Evolutionary conservation across 2,797 vertebrate species (phyloP), one percentile per base, ranked within the genome.

Genomic region (Cryptoblepharus egeriae): DNA sequence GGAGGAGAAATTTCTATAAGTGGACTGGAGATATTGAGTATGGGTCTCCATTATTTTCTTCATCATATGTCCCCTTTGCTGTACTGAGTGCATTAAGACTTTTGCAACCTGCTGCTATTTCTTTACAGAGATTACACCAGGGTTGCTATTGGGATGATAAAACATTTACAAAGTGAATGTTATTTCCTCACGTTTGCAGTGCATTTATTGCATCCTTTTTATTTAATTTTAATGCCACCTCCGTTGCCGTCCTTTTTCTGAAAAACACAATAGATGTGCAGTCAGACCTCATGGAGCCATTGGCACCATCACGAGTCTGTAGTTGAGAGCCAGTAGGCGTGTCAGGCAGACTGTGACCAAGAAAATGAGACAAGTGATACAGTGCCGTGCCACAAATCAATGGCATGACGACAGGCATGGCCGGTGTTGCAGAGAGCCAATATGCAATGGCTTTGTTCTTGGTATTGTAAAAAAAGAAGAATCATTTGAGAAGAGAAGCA

Each of bases 271-370:
- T 52, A 64, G 70, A 77, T 88, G 73, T 7, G 3, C 13, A 18
- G 79, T 72, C 13, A n/a, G 20, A 2, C 22, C 90, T 80, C 78
- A 89, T 61, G 57, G 79, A 81, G 52, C 73, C 83, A 8, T 20
- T 79, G 64, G 63, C 18, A 18, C 79, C 60, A 61, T 74, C 39
- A 22, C 70, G 49, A 75, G 65, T 64, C 69, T 58, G 28, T 81
- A 83, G 61, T 83, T 80, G 83, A 7, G 32, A 89, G 87, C 4
- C 64, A 80, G 75, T 65, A 89, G 77, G 49, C n/a, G 8, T 89
- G 85, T 93, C 52, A 94, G 86, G 70, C 76, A 84, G 80, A 64
- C 73, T 88, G 85, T 90, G 86, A 92, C 87, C 86, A 77, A 86
- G 90, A 73, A 91, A 91, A 89, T 88, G 84, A 86, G 85, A 82